Conservation (phyloP, 2,888 invertebrate genomes). For the Heliconius ismenius region DNA sequence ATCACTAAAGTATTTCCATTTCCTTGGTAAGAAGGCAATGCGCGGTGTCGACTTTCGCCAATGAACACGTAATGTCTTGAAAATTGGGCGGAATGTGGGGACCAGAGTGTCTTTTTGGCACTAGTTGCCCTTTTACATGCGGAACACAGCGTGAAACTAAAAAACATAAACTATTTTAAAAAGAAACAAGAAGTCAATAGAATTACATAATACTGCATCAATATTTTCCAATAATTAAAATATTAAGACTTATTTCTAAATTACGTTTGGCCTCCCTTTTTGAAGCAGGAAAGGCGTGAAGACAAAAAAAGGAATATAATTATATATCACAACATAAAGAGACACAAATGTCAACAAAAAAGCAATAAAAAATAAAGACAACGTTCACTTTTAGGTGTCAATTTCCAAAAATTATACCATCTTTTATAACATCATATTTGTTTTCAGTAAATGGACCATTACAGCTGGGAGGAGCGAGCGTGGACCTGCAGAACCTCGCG, state of each 20-base stretch:
- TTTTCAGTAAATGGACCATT: slow-evolving; percentile 90
- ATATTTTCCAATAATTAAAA: background rate
- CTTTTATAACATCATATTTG: slow-evolving; percentile 32
- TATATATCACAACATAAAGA: too few relatives aligned
- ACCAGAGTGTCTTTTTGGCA: background rate
- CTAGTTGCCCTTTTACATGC: background rate
- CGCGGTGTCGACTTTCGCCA: background rate
- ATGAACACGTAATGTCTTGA: background rate
- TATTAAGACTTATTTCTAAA: background rate
- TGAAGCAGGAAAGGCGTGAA: too few relatives aligned
- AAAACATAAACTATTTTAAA: too few relatives aligned
- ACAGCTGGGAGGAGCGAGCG: slow-evolving; percentile 90
- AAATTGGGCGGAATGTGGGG: background rate
- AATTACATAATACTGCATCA: background rate
- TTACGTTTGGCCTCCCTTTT: too few relatives aligned
- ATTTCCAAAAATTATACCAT: slow-evolving; percentile 45
- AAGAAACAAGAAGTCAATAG: background rate
- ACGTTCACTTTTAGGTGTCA: slow-evolving; percentile 11
- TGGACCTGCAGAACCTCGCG: slow-evolving; percentile 84
- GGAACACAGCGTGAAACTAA: background rate
- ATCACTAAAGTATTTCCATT: background rate
- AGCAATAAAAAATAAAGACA: background rate
- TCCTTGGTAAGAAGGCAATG: background rate
- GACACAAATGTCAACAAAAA: background rate
- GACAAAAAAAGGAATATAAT: too few relatives aligned